These are phyloP conservation scores for Melanostigma gelatinosum DNA, from an alignment of 2,113 vertebrate species.

Conservation along the genomic window DNA sequence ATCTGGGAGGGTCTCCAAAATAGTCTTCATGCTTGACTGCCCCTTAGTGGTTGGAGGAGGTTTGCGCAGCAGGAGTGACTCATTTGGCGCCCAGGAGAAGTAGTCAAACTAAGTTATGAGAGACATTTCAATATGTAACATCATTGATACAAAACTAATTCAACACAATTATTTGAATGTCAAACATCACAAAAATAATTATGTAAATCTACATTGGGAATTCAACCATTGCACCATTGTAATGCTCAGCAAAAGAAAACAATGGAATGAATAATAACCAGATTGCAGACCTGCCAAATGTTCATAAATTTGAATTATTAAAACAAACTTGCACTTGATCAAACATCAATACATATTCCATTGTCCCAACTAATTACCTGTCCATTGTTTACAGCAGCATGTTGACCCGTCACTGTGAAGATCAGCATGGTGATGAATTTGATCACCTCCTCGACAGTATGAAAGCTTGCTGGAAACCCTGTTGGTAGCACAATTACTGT, in stretches of 20 bases:
- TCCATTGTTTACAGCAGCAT: slow-evolving; percentile 68
- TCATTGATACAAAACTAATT: too few relatives aligned
- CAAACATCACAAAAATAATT: too few relatives aligned
- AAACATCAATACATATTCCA: not conserved
- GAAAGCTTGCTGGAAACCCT: slow-evolving; percentile 53
- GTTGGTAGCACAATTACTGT: too few relatives aligned
- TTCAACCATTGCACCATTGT: too few relatives aligned
- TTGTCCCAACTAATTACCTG: slow-evolving; percentile 56
- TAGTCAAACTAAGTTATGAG: slow-evolving; percentile 67
- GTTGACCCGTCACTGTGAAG: slow-evolving; percentile 69
- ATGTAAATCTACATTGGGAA: not conserved
- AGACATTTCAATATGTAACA: not conserved
- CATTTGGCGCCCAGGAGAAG: slow-evolving; percentile 61
- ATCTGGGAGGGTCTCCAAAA: slow-evolving; percentile 64
- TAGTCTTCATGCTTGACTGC: slow-evolving; percentile 46
- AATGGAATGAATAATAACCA: too few relatives aligned
- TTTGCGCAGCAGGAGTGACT: slow-evolving; percentile 39
- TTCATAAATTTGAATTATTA: not conserved
- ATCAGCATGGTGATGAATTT: slow-evolving; percentile 79
- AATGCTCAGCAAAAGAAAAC: not conserved
- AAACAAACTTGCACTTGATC: not conserved
- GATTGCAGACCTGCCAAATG: not conserved
- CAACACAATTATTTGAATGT: too few relatives aligned
- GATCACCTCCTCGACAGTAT: slow-evolving; percentile 46
- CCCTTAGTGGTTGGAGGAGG: slow-evolving; percentile 68